Percentiles rank a stretch among this genome's conserved stretches.
Evolutionary conservation across 2,113 vertebrate species (phyloP).

Genomic region (Porphyrio hochstetteri): DNA sequence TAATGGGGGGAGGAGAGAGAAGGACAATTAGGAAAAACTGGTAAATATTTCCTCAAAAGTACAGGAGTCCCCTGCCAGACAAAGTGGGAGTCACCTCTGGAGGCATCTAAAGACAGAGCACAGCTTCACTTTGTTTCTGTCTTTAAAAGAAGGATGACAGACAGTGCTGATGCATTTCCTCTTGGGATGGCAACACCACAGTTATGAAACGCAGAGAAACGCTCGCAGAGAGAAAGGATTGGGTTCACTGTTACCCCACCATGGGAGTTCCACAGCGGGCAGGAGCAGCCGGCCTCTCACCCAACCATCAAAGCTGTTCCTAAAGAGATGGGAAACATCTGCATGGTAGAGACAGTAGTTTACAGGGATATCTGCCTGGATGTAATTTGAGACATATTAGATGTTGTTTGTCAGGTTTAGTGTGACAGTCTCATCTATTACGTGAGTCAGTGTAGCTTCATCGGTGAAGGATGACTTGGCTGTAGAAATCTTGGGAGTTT

Average conservation of each 20-base stretch:
- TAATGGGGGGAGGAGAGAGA: fast-evolving
- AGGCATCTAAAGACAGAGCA: background rate
- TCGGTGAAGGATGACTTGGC: slow-evolving; percentile 30
- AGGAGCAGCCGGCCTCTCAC: background rate
- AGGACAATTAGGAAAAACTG: background rate
- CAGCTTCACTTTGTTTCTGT: background rate
- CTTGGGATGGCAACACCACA: background rate
- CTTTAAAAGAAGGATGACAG: background rate
- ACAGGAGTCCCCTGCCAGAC: background rate
- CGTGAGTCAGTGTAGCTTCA: slow-evolving; percentile 31
- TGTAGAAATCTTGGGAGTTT: slow-evolving; percentile 34
- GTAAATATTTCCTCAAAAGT: background rate
- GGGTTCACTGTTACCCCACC: background rate
- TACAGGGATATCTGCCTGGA: background rate
- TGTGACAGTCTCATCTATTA: slow-evolving; percentile 31
- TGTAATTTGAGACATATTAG: slow-evolving; percentile 19
- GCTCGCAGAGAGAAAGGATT: fast-evolving
- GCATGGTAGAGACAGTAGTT: background rate
- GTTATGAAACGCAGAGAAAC: background rate
- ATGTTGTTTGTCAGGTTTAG: slow-evolving; percentile 37
- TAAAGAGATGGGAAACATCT: slow-evolving; percentile 21
- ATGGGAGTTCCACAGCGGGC: background rate
- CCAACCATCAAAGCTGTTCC: background rate
- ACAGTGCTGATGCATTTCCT: background rate
- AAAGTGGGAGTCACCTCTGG: background rate